A percentile compares a stretch with the other conserved stretches of the same genome.
These are phyloP conservation scores for Pseudopleuronectes americanus DNA, from an alignment of 2,797 vertebrate genomes.

Conservation along the genomic window DNA sequence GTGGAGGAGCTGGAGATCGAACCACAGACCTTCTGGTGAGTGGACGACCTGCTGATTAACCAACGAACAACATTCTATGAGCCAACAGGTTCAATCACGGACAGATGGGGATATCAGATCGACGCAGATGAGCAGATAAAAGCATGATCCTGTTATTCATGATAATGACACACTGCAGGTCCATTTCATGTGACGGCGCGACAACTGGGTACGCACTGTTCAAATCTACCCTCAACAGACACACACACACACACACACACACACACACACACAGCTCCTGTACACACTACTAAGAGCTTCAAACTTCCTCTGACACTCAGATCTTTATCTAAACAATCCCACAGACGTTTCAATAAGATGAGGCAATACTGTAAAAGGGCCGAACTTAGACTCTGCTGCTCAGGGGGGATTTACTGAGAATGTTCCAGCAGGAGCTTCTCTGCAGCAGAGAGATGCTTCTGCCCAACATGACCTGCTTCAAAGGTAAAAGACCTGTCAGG, in stretches of 20 bases:
- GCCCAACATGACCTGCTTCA: constrained; percentile 33
- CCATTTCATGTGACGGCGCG: constrained; percentile 6
- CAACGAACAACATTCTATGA: background rate
- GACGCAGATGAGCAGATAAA: background rate
- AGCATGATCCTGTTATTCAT: background rate
- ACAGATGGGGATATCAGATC: constrained; percentile 3
- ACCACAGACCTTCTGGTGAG: background rate
- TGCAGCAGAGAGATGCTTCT: constrained; percentile 11
- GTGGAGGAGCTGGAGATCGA: background rate
- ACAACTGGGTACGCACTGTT: constrained; percentile 10
- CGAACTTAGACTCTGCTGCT: constrained; percentile 34
- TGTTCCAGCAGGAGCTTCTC: constrained; percentile 29
- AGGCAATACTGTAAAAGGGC: constrained; percentile 28
- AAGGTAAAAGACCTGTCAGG: constrained; percentile 39
- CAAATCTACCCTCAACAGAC: background rate
- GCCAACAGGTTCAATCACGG: background rate
- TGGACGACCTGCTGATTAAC: background rate
- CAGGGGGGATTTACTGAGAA: constrained; percentile 51
- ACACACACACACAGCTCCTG: background rate
- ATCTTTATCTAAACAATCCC: constrained; percentile 53
- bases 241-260: background rate
- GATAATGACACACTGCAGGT: constrained; percentile 1
- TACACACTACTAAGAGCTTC: constrained; percentile 13
- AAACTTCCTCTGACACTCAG: constrained; percentile 30
- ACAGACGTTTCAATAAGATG: constrained; percentile 37